A percentile compares a stretch with the other conserved stretches of the same genome.
Evolutionary conservation across 2,113 vertebrate genomes (phyloP).

Genomic region (Saguinus imperator): DNA sequence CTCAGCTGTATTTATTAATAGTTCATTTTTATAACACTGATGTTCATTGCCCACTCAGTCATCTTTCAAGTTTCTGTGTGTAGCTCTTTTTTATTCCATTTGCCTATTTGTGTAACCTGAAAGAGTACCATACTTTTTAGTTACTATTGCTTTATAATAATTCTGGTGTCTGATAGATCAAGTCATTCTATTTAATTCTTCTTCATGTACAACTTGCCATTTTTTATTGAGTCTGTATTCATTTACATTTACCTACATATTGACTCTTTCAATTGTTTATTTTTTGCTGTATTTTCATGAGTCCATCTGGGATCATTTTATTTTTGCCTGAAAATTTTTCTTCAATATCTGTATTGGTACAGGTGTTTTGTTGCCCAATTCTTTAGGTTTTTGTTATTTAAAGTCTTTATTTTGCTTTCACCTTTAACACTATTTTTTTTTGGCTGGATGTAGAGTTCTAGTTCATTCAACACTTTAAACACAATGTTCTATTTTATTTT

Average conservation of each 20-base stretch:
- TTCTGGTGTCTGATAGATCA: background rate
- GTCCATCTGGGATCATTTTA: background rate
- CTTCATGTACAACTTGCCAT: background rate
- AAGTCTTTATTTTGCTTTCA: background rate
- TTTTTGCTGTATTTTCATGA: slow-evolving; percentile 20
- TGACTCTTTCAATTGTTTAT: background rate
- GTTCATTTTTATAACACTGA: background rate
- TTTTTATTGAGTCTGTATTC: background rate
- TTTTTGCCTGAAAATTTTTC: background rate
- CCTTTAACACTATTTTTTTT: background rate
- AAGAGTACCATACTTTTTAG: background rate
- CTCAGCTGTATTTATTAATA: background rate
- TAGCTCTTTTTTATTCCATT: background rate
- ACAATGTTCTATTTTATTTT: background rate
- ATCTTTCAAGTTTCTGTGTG: background rate
- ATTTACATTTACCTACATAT: background rate
- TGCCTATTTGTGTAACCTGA: background rate
- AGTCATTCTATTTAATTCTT: background rate
- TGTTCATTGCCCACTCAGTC: background rate
- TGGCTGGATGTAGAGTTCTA: background rate
- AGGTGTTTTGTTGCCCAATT: background rate
- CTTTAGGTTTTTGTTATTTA: background rate
- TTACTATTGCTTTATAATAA: background rate
- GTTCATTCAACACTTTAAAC: background rate
- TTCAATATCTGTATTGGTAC: background rate